Conservation (phyloP, 2,888 invertebrate genomes). For the Clivina fossor region DNA sequence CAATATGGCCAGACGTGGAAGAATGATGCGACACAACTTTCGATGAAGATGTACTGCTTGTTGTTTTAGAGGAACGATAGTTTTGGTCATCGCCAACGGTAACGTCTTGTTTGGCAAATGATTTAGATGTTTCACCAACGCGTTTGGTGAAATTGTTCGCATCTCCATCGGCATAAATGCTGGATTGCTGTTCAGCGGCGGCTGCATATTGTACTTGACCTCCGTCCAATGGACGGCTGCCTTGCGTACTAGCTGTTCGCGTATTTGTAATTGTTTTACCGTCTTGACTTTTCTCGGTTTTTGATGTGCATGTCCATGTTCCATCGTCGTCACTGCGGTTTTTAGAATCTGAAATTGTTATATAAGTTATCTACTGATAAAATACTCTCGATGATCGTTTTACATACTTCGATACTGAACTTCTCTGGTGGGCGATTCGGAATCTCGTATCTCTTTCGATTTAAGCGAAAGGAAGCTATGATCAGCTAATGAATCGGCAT, state of each 20-base stretch:
- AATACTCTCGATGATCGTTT: not conserved
- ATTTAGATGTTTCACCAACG: slow-evolving; percentile 47
- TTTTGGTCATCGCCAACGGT: slow-evolving; percentile 56
- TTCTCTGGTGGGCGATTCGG: slow-evolving; percentile 72
- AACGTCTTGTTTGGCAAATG: slow-evolving; percentile 54
- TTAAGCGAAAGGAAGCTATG: slow-evolving; percentile 78
- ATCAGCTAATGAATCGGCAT: slow-evolving; percentile 72
- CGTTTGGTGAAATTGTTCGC: slow-evolving; percentile 58
- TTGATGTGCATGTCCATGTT: slow-evolving; percentile 65
- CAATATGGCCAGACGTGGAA: slow-evolving; percentile 35
- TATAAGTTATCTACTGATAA: slow-evolving; percentile 9
- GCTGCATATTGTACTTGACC: slow-evolving; percentile 68
- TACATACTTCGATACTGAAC: slow-evolving; percentile 45
- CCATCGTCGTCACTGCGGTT: slow-evolving; percentile 59
- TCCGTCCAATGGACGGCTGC: slow-evolving; percentile 64
- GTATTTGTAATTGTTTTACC: slow-evolving; percentile 64
- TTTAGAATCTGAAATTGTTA: slow-evolving; percentile 42
- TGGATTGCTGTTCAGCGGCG: slow-evolving; percentile 62
- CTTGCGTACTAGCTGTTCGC: slow-evolving; percentile 65
- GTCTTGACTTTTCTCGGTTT: slow-evolving; percentile 63
- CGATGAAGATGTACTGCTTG: slow-evolving; percentile 48
- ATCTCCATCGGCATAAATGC: slow-evolving; percentile 58
- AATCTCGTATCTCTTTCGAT: slow-evolving; percentile 77
- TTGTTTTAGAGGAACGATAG: slow-evolving; percentile 50
- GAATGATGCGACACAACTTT: slow-evolving; percentile 45